A percentile compares a stretch with the other conserved stretches of the same genome.
Evolutionary conservation across 2,113 vertebrate genomes (phyloP).

Genomic region (Propithecus coquereli): DNA sequence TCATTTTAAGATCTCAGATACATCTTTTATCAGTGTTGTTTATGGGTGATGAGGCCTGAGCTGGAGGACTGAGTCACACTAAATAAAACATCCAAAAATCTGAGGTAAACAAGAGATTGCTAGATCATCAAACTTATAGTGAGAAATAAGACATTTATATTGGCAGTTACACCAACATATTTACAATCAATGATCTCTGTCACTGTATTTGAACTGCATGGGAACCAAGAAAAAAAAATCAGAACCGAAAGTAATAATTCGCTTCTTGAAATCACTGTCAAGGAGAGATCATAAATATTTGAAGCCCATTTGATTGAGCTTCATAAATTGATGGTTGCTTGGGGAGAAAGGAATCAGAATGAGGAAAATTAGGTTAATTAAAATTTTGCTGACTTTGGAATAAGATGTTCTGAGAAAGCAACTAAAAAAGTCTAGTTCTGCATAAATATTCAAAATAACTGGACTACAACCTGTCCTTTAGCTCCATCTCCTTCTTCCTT

Average conservation of each 20-base stretch:
- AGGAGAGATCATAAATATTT: constrained; percentile 43
- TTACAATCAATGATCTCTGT: not conserved
- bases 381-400: constrained; percentile 43
- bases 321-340: not conserved
- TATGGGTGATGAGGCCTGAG: not conserved
- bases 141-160: not conserved
- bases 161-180: not conserved
- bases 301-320: constrained; percentile 27
- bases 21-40: not conserved
- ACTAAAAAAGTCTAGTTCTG: not conserved
- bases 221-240: not conserved
- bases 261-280: constrained; percentile 25
- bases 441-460: not conserved
- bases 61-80: not conserved
- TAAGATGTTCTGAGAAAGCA: constrained; percentile 22
- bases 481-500: not conserved
- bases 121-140: not conserved
- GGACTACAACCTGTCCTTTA: not conserved
- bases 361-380: constrained; percentile 47
- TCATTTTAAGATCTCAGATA: not conserved
- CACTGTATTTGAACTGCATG: not conserved
- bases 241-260: not conserved
- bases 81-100: not conserved
- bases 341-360: not conserved
- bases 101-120: not conserved